Conservation (phyloP, 1,140 invertebrate genomes). For the Drosophila littoralis region DNA sequence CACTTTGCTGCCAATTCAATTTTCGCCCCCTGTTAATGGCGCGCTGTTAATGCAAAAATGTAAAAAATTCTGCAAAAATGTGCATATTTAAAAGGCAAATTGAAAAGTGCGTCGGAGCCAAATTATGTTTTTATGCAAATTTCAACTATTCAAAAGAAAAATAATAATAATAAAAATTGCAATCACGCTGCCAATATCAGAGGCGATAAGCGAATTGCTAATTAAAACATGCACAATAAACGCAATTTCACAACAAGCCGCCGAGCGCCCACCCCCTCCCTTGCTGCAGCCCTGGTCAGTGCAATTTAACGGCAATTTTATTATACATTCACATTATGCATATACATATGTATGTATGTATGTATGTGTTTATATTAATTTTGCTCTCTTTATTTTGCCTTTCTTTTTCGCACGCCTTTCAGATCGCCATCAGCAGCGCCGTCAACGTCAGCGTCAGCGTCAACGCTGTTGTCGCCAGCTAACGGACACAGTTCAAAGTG, state of each 20-base stretch:
- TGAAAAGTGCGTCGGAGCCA: neutral
- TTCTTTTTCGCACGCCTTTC: constrained; percentile 14
- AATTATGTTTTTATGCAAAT: constrained; percentile 21
- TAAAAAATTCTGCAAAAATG: neutral
- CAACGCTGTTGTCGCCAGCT: constrained; percentile 31
- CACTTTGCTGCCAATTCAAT: constrained; percentile 2
- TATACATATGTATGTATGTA: neutral
- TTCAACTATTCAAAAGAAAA: constrained; percentile 10
- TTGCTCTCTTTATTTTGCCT: neutral
- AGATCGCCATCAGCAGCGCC: constrained; percentile 28
- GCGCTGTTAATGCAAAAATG: constrained; percentile 2
- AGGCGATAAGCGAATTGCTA: constrained; percentile 36
- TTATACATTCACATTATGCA: constrained; percentile 19
- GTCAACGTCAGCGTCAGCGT: constrained; percentile 15
- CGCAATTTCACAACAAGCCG: constrained; percentile 35
- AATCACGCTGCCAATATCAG: constrained; percentile 25
- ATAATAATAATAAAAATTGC: constrained; percentile 23
- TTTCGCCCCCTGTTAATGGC: neutral
- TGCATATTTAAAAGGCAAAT: neutral
- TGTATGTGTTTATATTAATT: neutral
- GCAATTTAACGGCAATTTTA: constrained; percentile 53
- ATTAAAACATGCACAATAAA: constrained; percentile 62
- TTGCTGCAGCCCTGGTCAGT: neutral
- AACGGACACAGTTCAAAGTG: constrained; percentile 47
- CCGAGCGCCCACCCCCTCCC: neutral